Percentiles rank a stretch among this genome's conserved stretches.
These are phyloP conservation scores for Rhagoletis zephyria DNA, from an alignment of 1,140 invertebrate genomes.

Conservation along the genomic window DNA sequence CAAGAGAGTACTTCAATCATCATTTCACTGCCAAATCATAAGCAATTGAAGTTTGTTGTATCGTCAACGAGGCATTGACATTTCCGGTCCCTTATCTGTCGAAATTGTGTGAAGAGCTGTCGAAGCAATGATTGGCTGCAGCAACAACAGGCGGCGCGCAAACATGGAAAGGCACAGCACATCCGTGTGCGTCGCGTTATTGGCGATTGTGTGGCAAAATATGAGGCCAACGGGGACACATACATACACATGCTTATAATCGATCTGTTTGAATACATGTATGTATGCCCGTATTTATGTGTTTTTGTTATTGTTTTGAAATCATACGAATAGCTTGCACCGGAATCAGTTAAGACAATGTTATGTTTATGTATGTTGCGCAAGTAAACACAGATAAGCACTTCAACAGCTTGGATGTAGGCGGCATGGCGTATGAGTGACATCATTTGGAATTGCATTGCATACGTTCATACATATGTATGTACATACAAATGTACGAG, in stretches of 20 bases:
- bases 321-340: background rate
- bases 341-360: conserved; percentile 24
- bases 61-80: background rate
- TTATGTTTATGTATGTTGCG: conserved; percentile 11
- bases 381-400: conserved; percentile 25
- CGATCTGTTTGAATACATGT: background rate
- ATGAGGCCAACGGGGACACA: background rate
- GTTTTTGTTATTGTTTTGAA: background rate
- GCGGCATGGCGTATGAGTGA: background rate
- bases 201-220: background rate
- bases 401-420: conserved; percentile 4
- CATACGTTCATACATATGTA: no score
- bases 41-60: background rate
- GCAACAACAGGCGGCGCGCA: background rate
- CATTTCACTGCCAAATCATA: conserved; percentile 29
- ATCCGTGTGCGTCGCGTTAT: no score
- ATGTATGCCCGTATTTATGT: background rate
- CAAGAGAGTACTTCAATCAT: background rate
- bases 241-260: background rate
- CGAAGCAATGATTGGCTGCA: background rate
- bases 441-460: background rate
- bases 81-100: background rate
- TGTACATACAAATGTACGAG: no score
- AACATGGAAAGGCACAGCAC: no score
- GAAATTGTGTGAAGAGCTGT: background rate